Conservation (phyloP, 2,797 vertebrate genomes). For the Lutra lutra region DNA sequence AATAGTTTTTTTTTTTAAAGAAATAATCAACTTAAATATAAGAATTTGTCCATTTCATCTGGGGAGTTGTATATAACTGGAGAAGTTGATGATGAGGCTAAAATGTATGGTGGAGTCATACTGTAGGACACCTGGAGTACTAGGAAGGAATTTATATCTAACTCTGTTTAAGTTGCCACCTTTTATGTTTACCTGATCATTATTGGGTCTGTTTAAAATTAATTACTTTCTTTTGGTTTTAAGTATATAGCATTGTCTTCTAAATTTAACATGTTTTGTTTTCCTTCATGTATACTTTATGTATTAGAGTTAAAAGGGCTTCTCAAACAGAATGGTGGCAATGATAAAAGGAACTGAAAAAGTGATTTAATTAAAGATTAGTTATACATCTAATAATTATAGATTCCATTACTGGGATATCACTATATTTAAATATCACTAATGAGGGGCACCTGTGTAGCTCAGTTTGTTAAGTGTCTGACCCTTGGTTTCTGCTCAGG, state of each 20-base stretch:
- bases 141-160: background rate
- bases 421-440: background rate
- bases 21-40: slow-evolving; percentile 3
- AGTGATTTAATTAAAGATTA: slow-evolving; percentile 43
- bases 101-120: background rate
- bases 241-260: background rate
- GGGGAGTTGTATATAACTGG: background rate
- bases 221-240: slow-evolving; percentile 5
- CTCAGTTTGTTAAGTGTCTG: background rate
- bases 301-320: background rate
- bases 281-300: background rate
- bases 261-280: slow-evolving; percentile 17
- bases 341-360: background rate
- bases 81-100: background rate
- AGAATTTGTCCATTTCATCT: background rate
- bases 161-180: background rate
- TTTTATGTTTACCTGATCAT: background rate
- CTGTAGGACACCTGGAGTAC: background rate
- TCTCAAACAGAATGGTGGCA: slow-evolving; percentile 19
- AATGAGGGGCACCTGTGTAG: background rate
- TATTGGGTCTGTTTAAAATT: background rate
- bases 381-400: background rate
- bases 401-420: slow-evolving; percentile 15
- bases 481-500: background rate
- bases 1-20: background rate